Conservation (phyloP, 1,140 invertebrate species). For the Sitophilus oryzae region DNA sequence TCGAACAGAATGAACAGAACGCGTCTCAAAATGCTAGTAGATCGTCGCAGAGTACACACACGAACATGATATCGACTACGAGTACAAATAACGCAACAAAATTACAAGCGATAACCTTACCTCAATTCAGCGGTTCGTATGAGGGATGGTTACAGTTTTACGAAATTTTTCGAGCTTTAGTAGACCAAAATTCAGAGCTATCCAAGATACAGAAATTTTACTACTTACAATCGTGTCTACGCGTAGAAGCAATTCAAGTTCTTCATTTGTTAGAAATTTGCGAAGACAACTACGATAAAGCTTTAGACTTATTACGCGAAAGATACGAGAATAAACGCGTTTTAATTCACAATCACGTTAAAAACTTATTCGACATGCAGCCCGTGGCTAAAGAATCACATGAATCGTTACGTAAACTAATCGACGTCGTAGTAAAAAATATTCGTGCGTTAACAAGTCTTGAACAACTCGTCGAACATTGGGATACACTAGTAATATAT, state of each 20-base stretch:
- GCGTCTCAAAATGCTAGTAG: not conserved
- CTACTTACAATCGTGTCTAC: slow-evolving; percentile 29
- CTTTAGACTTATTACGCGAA: no score
- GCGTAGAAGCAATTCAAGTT: slow-evolving; percentile 23
- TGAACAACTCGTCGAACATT: slow-evolving; percentile 30
- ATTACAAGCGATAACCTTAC: slow-evolving; percentile 9
- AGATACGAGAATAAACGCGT: no score
- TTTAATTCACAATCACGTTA: no score
- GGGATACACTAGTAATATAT: slow-evolving; percentile 31
- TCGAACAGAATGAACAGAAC: not conserved
- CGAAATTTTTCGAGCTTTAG: slow-evolving; percentile 18
- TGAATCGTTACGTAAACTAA: slow-evolving; percentile 18
- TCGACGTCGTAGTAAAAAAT: no score
- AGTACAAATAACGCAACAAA: not conserved
- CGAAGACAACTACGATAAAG: no score
- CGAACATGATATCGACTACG: not conserved
- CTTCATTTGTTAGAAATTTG: slow-evolving; percentile 28
- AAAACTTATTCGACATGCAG: slow-evolving; percentile 28
- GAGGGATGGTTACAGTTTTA: slow-evolving; percentile 20
- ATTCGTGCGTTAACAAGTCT: slow-evolving; percentile 28
- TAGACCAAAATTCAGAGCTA: slow-evolving; percentile 16
- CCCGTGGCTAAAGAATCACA: slow-evolving; percentile 24
- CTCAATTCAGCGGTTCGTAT: slow-evolving; percentile 18
- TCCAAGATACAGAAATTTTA: slow-evolving; percentile 27
- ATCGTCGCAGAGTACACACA: no score